phyloP scores from a whole-genome alignment of 2,113 vertebrate species.

The Rhinoptilus africanus region DNA sequence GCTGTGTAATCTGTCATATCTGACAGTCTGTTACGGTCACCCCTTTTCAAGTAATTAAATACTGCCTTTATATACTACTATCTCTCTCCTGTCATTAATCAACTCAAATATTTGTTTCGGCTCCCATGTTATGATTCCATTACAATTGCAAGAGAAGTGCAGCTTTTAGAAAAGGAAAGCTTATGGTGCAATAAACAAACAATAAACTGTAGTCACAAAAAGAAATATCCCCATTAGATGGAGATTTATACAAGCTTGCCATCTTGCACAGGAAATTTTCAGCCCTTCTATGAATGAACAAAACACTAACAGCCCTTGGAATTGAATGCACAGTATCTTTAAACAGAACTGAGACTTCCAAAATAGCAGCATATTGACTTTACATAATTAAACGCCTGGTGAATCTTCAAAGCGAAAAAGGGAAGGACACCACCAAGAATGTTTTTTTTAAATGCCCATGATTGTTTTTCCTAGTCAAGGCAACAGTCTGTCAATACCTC shows the following conservation, averaged over 20 bases:
- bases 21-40: background rate
- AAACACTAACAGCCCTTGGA: background rate
- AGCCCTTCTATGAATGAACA: background rate
- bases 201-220: background rate
- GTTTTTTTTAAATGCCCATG: background rate
- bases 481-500: conserved; percentile 30
- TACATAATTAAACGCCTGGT: background rate
- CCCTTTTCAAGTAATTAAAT: background rate
- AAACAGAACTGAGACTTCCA: background rate
- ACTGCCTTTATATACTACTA: background rate
- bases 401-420: conserved; percentile 1
- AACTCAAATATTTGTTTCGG: background rate
- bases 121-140: background rate
- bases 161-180: background rate
- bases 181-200: background rate
- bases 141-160: background rate
- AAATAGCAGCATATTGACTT: conserved; percentile 9
- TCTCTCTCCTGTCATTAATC: background rate
- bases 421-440: background rate
- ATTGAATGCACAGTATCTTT: background rate
- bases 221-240: background rate
- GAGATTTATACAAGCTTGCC: background rate
- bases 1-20: background rate
- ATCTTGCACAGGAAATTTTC: background rate
- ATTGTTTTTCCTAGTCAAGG: conserved; percentile 17